Evolutionary conservation across 2,888 invertebrate genomes (phyloP).

Genomic region (Mimumesa dahlbomi): DNA sequence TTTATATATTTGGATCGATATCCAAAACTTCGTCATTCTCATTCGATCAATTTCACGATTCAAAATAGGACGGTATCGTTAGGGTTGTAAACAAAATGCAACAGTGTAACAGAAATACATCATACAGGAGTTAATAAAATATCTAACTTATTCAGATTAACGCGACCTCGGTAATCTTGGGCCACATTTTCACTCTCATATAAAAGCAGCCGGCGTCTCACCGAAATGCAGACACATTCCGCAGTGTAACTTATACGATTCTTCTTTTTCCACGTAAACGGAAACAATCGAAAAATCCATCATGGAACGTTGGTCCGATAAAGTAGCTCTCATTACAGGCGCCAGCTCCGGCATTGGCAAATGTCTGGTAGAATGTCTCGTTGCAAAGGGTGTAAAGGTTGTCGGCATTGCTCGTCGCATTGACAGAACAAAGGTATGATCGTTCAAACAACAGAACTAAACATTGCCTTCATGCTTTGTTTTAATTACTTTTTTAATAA

Average conservation of each 20-base stretch:
- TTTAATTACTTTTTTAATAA: too few species aligned
- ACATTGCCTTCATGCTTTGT: too few species aligned
- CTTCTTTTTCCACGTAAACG: background rate
- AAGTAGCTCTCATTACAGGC: slow-evolving; percentile 81
- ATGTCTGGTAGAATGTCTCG: slow-evolving; percentile 75
- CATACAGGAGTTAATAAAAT: slow-evolving; percentile 20
- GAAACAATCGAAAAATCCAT: background rate
- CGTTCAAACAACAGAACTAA: too few species aligned
- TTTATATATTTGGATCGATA: too few species aligned
- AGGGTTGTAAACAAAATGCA: slow-evolving; percentile 17
- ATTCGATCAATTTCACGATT: background rate
- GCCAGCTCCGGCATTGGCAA: slow-evolving; percentile 81
- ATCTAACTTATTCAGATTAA: slow-evolving; percentile 43
- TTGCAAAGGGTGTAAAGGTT: slow-evolving; percentile 79
- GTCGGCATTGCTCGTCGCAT: slow-evolving; percentile 77
- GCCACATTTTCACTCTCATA: slow-evolving; percentile 45
- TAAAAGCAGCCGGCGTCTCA: slow-evolving; percentile 38
- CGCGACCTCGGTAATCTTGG: slow-evolving; percentile 56
- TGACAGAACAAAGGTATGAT: slow-evolving; percentile 73
- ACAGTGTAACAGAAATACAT: slow-evolving; percentile 14
- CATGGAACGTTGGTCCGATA: slow-evolving; percentile 80
- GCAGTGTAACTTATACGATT: slow-evolving; percentile 3
- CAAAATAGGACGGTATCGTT: background rate
- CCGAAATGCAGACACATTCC: slow-evolving; percentile 32
- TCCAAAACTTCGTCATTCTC: too few species aligned